Evolutionary conservation across 2,113 vertebrate species (phyloP).

Genomic region (Catharus fuscescens): DNA sequence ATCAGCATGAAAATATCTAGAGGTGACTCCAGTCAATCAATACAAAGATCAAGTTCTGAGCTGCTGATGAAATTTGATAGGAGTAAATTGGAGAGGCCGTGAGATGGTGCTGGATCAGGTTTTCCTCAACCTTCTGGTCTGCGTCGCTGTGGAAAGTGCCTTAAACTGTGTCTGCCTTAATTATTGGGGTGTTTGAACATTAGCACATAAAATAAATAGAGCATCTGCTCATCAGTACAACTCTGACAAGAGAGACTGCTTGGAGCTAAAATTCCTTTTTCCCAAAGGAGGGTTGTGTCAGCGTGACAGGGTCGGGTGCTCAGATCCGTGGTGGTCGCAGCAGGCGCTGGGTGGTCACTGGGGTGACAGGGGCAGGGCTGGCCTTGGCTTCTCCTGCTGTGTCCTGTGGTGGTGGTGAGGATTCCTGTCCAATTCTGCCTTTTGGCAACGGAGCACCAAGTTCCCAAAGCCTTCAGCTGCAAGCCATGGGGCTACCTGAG

Average conservation of each 20-base stretch:
- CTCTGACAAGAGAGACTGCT: neutral
- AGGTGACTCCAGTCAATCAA: slow-evolving; percentile 74
- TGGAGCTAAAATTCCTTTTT: neutral
- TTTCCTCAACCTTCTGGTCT: slow-evolving; percentile 61
- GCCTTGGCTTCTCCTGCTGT: neutral
- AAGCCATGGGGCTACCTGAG: slow-evolving; percentile 32
- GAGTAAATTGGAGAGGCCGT: slow-evolving; percentile 49
- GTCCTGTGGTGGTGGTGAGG: neutral
- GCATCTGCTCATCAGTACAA: neutral
- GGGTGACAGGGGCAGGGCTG: neutral
- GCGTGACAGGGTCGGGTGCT: accelerated
- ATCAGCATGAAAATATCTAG: slow-evolving; percentile 64
- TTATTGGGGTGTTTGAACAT: neutral
- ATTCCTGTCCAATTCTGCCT: slow-evolving; percentile 5
- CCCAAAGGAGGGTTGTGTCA: neutral
- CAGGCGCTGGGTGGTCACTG: neutral
- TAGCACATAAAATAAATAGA: neutral
- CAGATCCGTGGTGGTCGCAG: neutral
- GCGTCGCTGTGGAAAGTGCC: slow-evolving; percentile 39
- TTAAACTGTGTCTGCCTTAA: slow-evolving; percentile 3
- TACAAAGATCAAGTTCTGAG: slow-evolving; percentile 74
- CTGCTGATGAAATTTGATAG: slow-evolving; percentile 73
- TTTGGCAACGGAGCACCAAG: neutral
- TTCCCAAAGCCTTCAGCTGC: slow-evolving; percentile 42
- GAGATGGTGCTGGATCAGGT: slow-evolving; percentile 62